These are phyloP conservation scores for Miltochrista miniata DNA, from an alignment of 2,888 invertebrate genomes.

Conservation along the genomic window DNA sequence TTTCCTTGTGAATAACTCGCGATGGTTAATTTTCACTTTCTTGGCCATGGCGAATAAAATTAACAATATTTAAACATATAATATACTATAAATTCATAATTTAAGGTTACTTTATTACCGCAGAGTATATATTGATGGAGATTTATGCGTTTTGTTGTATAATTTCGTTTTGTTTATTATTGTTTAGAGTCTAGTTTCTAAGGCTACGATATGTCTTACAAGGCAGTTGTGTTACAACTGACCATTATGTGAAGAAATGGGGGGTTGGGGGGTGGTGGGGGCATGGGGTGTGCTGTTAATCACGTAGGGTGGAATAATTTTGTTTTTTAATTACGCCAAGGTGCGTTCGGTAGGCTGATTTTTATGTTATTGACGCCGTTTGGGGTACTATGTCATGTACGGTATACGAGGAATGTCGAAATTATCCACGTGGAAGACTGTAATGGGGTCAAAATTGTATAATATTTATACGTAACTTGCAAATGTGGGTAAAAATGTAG, in stretches of 20 bases:
- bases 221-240: constrained; percentile 73
- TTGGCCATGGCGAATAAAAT: constrained; percentile 49
- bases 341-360: constrained; percentile 67
- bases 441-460: constrained; percentile 18
- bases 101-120: constrained; percentile 14
- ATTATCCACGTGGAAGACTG: constrained; percentile 26
- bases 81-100: constrained; percentile 18
- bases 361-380: constrained; percentile 53
- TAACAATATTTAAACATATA: constrained; percentile 23
- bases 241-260: constrained; percentile 73
- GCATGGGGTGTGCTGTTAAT: constrained; percentile 63
- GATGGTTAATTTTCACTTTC: constrained; percentile 55
- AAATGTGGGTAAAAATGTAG: no score
- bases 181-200: constrained; percentile 78
- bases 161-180: constrained; percentile 71
- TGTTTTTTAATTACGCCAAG: constrained; percentile 77
- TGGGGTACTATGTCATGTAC: constrained; percentile 50
- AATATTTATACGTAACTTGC: background rate
- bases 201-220: constrained; percentile 72
- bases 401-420: constrained; percentile 27
- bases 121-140: constrained; percentile 8
- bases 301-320: constrained; percentile 77
- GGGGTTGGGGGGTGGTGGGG: constrained; percentile 49
- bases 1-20: constrained; percentile 45
- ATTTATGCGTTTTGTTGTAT: constrained; percentile 19